phyloP scores from a whole-genome alignment of 2,113 vertebrate genomes.

The Ctenodactylus gundi region DNA sequence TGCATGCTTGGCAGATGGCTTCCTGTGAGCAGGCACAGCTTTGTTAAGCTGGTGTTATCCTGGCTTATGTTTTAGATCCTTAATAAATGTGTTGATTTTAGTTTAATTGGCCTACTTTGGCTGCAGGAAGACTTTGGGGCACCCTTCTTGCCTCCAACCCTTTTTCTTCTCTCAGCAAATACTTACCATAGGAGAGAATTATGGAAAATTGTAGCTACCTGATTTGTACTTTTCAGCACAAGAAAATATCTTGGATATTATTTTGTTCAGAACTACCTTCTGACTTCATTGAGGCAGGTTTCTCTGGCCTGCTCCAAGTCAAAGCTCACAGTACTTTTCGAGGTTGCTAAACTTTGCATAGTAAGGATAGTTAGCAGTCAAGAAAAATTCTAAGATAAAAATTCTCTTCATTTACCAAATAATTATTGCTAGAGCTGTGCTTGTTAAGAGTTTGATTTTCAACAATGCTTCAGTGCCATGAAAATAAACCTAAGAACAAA shows the following conservation, averaged over 20 bases:
- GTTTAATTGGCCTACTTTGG: neutral
- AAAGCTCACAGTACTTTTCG: neutral
- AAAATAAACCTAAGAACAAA: neutral
- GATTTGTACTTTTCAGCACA: neutral
- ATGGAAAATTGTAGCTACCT: neutral
- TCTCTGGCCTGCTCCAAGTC: neutral
- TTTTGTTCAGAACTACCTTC: slow-evolving; percentile 22
- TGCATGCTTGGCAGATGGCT: neutral
- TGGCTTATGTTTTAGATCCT: neutral
- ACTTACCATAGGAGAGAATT: neutral
- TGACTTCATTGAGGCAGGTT: neutral
- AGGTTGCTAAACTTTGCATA: neutral
- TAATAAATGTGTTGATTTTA: neutral
- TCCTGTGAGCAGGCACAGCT: neutral
- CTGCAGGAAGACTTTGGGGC: neutral
- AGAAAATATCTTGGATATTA: neutral
- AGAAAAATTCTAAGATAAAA: neutral
- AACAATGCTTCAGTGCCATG: neutral
- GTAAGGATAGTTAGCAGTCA: neutral
- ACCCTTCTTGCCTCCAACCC: neutral
- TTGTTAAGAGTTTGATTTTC: slow-evolving; percentile 28
- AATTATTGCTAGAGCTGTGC: neutral
- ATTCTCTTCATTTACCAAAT: neutral
- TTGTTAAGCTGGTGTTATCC: neutral
- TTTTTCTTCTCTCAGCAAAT: neutral